Conservation (phyloP, 2,797 vertebrate genomes). For the Paratrypauchen microcephalus region DNA sequence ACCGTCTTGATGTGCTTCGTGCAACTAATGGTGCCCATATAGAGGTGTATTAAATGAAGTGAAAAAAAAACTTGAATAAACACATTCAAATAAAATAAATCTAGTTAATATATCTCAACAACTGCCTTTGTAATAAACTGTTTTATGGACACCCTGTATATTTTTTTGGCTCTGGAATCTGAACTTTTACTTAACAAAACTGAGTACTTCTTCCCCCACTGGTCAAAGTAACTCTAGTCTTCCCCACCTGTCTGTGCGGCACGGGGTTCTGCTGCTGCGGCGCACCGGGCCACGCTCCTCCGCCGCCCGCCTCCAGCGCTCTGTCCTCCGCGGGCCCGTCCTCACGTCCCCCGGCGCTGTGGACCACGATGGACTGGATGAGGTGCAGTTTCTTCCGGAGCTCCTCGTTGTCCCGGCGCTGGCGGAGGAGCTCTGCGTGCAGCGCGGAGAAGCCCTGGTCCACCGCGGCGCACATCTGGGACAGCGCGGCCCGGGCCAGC, state of each 20-base stretch:
- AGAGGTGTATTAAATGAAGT: too few relatives aligned
- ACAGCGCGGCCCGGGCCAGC: slow-evolving; percentile 61
- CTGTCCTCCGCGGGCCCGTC: background rate
- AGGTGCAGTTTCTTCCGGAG: slow-evolving; percentile 67
- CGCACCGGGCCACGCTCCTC: background rate
- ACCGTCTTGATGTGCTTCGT: too few relatives aligned
- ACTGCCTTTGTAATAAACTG: too few relatives aligned
- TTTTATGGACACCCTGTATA: too few relatives aligned
- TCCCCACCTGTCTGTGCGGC: background rate
- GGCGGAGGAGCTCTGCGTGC: slow-evolving; percentile 59
- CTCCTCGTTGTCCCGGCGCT: slow-evolving; percentile 63
- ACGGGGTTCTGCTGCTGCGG: background rate
- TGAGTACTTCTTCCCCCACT: too few relatives aligned
- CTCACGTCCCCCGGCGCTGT: slow-evolving; percentile 15
- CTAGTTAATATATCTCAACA: too few relatives aligned
- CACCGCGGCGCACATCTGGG: slow-evolving; percentile 64
- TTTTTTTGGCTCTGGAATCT: too few relatives aligned
- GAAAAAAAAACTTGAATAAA: too few relatives aligned
- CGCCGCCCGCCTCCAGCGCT: background rate
- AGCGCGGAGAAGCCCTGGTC: slow-evolving; percentile 63
- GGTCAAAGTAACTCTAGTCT: too few relatives aligned
- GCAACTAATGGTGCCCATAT: too few relatives aligned
- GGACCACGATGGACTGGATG: slow-evolving; percentile 67
- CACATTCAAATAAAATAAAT: too few relatives aligned
- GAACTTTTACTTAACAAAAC: too few relatives aligned